Conservation (phyloP, 1,140 invertebrate species). For the Drosophila santomea region DNA sequence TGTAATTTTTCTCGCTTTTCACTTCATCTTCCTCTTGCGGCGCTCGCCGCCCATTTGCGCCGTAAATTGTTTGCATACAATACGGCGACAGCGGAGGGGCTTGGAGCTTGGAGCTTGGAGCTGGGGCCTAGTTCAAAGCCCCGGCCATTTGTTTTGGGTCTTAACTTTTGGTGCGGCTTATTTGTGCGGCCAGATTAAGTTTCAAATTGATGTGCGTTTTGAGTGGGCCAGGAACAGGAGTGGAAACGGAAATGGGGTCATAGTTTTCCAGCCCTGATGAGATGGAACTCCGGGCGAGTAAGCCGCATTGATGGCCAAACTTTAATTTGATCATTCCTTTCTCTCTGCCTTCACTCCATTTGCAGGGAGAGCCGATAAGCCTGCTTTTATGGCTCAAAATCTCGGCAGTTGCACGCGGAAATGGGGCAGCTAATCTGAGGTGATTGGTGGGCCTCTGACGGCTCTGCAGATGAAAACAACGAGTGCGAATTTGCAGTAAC, state of each 20-base stretch:
- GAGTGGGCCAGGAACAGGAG: constrained; percentile 15
- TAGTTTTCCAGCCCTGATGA: constrained; percentile 12
- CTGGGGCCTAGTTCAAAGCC: constrained; percentile 21
- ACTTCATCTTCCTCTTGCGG: constrained; percentile 30
- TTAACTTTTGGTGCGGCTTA: constrained; percentile 80
- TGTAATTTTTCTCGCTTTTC: constrained; percentile 36
- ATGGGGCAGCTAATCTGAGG: constrained; percentile 11
- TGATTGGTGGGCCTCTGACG: background rate
- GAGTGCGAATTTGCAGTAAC: too few relatives aligned
- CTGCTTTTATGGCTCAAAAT: constrained; percentile 41
- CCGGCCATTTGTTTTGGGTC: constrained; percentile 67
- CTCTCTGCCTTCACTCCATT: constrained; percentile 8
- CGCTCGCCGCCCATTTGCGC: constrained; percentile 56
- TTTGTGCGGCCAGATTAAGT: constrained; percentile 81
- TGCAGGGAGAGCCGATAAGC: constrained; percentile 36
- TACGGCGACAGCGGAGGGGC: constrained; percentile 24
- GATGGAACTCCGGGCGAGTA: constrained; percentile 14
- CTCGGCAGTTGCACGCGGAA: constrained; percentile 1
- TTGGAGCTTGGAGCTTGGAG: background rate
- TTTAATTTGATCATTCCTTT: constrained; percentile 68
- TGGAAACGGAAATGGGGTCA: background rate
- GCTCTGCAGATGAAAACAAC: background rate
- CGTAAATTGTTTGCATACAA: constrained; percentile 81
- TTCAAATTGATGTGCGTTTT: constrained; percentile 80
- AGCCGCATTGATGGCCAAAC: constrained; percentile 72